Conservation (phyloP, 1,140 invertebrate genomes). For the Vanessa tameamea region DNA sequence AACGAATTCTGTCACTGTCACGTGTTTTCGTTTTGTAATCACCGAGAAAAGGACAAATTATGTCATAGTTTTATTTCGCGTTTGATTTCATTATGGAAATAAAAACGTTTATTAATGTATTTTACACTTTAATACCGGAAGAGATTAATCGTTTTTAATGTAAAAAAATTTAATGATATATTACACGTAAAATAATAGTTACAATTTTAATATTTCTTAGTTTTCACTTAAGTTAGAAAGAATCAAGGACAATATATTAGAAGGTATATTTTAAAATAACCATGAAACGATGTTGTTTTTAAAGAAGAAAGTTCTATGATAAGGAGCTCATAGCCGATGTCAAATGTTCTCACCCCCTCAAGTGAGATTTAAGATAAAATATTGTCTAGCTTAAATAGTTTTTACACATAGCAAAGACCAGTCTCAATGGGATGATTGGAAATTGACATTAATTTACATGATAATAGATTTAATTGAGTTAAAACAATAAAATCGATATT, state of each 20-base stretch:
- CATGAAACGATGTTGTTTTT: too few relatives aligned
- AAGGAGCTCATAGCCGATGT: too few relatives aligned
- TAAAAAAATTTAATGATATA: neutral
- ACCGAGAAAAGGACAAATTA: too few relatives aligned
- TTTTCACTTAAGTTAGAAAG: neutral
- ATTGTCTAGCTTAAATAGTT: neutral
- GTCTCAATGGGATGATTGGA: constrained; percentile 57
- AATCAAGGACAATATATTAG: too few relatives aligned
- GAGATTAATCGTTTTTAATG: neutral
- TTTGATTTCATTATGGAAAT: neutral
- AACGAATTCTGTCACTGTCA: too few relatives aligned
- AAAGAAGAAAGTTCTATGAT: too few relatives aligned
- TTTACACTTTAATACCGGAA: neutral
- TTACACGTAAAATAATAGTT: neutral
- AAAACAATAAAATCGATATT: neutral
- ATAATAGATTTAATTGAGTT: neutral
- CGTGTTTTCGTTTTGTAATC: too few relatives aligned
- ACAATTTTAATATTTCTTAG: neutral
- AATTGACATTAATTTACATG: constrained; percentile 54
- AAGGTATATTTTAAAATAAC: too few relatives aligned
- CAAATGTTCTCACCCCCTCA: too few relatives aligned
- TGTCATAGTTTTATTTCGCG: neutral
- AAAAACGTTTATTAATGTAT: too few relatives aligned
- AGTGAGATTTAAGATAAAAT: too few relatives aligned
- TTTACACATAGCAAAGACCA: constrained; percentile 51